A percentile compares a stretch with the other conserved stretches of the same genome.
These are phyloP conservation scores for Vanessa tameamea DNA, from an alignment of 1,140 invertebrate species.

Conservation along the genomic window DNA sequence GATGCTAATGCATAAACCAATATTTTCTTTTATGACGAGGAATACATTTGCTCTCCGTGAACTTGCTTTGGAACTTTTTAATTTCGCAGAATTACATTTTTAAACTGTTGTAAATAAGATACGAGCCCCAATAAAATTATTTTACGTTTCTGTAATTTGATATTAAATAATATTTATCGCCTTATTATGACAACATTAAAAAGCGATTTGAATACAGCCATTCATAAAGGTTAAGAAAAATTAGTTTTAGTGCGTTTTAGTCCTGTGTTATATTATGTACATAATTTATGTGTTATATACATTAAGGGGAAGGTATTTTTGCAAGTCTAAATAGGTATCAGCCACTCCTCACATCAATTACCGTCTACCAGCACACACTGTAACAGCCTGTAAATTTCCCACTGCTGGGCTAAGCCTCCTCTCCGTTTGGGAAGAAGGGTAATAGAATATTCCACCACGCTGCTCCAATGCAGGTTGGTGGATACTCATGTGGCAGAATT, in stretches of 20 bases:
- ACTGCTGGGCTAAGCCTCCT: too few species aligned
- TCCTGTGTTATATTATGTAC: too few species aligned
- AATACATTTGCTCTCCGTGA: slow-evolving; percentile 23
- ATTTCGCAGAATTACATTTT: slow-evolving; percentile 18
- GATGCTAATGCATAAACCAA: slow-evolving; percentile 2
- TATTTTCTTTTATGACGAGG: slow-evolving; percentile 21
- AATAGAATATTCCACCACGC: too few species aligned
- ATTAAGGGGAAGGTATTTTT: too few species aligned
- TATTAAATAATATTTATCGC: slow-evolving; percentile 30
- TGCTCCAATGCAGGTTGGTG: too few species aligned
- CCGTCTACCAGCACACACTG: too few species aligned
- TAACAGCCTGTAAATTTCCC: too few species aligned
- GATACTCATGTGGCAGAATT: too few species aligned
- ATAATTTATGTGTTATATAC: too few species aligned
- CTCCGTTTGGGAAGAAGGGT: too few species aligned
- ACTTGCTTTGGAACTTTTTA: slow-evolving; percentile 11
- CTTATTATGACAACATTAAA: slow-evolving; percentile 13
- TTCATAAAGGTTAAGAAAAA: background rate
- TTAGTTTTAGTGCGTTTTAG: background rate
- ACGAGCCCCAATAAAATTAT: slow-evolving; percentile 28
- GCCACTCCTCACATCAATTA: too few species aligned
- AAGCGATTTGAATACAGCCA: background rate
- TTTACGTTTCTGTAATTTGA: slow-evolving; percentile 31
- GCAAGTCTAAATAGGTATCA: too few species aligned
- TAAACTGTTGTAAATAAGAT: slow-evolving; percentile 16